Evolutionary conservation across 2,888 invertebrate species (phyloP).

Genomic region (Eremobia ochroleuca): DNA sequence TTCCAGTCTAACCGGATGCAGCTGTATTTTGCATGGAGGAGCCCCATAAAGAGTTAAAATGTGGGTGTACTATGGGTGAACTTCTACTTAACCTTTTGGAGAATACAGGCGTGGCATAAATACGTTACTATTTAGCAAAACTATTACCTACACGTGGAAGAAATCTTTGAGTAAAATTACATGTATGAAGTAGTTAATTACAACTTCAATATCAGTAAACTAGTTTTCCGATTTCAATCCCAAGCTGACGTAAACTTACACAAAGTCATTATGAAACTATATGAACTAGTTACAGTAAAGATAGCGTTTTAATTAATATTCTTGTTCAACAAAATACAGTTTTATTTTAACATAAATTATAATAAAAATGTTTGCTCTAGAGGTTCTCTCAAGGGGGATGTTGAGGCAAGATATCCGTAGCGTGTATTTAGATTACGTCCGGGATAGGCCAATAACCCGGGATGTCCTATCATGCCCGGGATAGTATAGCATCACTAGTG

Average conservation of each 20-base stretch:
- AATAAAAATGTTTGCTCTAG: constrained; percentile 7
- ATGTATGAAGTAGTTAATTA: constrained; percentile 9
- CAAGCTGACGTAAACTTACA: constrained; percentile 23
- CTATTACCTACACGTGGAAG: neutral
- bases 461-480: constrained; percentile 3
- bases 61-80: neutral
- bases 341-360: constrained; percentile 17
- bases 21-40: no score
- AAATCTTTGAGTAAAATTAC: neutral
- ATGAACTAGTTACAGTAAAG: neutral
- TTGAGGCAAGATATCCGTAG: neutral
- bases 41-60: no score
- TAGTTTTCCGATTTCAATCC: constrained; percentile 35
- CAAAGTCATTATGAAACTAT: constrained; percentile 20
- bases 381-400: neutral
- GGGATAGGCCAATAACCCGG: constrained; percentile 33
- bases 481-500: constrained; percentile 52
- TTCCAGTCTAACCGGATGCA: no score
- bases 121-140: neutral
- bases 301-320: constrained; percentile 15
- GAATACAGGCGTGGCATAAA: neutral
- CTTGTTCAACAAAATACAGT: neutral
- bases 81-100: neutral
- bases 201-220: neutral
- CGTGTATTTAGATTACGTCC: constrained; percentile 19